phyloP scores from a whole-genome alignment of 2,888 invertebrate species.

The Pristionchus exspectatus region DNA sequence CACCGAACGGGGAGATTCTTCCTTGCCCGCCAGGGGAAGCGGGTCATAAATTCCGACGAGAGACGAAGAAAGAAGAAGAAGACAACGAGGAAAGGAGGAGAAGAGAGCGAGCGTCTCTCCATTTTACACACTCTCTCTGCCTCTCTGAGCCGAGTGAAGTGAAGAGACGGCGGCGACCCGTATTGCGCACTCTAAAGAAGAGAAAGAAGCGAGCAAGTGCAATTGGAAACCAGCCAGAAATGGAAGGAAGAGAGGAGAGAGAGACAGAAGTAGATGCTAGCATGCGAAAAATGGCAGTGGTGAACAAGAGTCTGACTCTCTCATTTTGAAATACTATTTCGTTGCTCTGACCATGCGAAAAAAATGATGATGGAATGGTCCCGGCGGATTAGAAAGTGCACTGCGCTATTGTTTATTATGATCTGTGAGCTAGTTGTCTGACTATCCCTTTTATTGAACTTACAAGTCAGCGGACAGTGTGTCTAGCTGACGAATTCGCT shows the following conservation, averaged over 20 bases:
- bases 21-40: background rate
- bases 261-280: too few relatives aligned
- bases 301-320: background rate
- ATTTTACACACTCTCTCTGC: too few relatives aligned
- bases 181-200: background rate
- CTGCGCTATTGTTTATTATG: too few relatives aligned
- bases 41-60: slow-evolving; percentile 40
- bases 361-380: too few relatives aligned
- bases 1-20: background rate
- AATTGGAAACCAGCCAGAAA: slow-evolving; percentile 33
- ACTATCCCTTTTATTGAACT: too few relatives aligned
- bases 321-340: too few relatives aligned
- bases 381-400: too few relatives aligned
- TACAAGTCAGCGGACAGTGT: background rate
- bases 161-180: too few relatives aligned
- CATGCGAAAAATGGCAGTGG: background rate
- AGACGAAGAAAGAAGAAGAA: slow-evolving; percentile 36
- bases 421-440: too few relatives aligned
- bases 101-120: slow-evolving; percentile 34
- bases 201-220: slow-evolving; percentile 43
- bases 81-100: slow-evolving; percentile 33
- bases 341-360: too few relatives aligned
- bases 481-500: background rate
- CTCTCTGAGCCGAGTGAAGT: too few relatives aligned
- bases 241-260: background rate